Evolutionary conservation across 2,113 vertebrate species (phyloP).

Genomic region (Cyphomyrus discorhynchus): DNA sequence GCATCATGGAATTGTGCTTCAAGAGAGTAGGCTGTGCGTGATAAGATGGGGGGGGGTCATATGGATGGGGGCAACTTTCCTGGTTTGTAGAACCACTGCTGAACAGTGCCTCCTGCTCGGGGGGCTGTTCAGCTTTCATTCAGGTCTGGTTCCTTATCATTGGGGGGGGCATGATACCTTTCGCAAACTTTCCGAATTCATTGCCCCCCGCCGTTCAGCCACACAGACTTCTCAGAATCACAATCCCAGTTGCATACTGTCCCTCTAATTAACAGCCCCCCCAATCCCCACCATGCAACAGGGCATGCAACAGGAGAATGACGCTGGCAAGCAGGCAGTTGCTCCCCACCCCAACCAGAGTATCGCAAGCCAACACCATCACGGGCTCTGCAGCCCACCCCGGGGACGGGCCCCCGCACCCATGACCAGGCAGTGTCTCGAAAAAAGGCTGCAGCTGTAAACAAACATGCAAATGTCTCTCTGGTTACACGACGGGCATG

Average conservation of each 20-base stretch:
- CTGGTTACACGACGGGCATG: background rate
- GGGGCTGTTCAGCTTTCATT: background rate
- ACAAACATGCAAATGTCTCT: background rate
- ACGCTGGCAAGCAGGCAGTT: background rate
- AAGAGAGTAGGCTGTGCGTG: background rate
- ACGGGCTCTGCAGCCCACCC: background rate
- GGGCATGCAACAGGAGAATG: slow-evolving; percentile 4
- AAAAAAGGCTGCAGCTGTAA: background rate
- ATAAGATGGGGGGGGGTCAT: background rate
- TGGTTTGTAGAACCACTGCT: background rate
- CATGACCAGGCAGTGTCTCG: background rate
- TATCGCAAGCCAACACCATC: background rate
- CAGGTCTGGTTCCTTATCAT: too few species aligned
- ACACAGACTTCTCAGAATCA: slow-evolving; percentile 6
- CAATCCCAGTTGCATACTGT: background rate
- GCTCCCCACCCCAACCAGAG: background rate
- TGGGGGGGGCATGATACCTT: background rate
- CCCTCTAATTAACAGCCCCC: background rate
- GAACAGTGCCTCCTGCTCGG: background rate
- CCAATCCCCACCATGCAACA: background rate
- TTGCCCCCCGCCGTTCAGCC: background rate
- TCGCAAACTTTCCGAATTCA: background rate
- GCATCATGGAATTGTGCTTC: background rate
- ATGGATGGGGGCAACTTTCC: background rate
- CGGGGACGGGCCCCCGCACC: background rate